Percentiles rank a stretch among this genome's conserved stretches.
phyloP scores from a whole-genome alignment of 1,140 invertebrate species.

The Onthophagus taurus region DNA sequence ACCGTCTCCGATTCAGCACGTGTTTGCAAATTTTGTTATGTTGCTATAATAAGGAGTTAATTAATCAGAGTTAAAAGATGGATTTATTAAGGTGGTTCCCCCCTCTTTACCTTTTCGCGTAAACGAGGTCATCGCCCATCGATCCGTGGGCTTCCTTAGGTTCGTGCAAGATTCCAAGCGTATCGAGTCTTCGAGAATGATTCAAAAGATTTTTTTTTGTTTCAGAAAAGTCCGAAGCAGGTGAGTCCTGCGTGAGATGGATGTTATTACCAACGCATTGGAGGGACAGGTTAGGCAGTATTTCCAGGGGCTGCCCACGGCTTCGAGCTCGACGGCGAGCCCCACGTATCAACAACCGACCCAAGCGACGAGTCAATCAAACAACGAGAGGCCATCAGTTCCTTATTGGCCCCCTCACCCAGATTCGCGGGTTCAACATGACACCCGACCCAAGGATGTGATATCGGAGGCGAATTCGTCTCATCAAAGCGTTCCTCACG shows the following conservation, averaged over 20 bases:
- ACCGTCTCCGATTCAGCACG: no score
- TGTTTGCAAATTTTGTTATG: no score
- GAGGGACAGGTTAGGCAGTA: slow-evolving; percentile 70
- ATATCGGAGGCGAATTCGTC: slow-evolving; percentile 24
- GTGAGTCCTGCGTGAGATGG: slow-evolving; percentile 51
- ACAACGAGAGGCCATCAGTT: slow-evolving; percentile 10
- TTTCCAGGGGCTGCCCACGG: slow-evolving; percentile 63
- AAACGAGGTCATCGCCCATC: no score
- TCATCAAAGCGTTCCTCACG: slow-evolving; percentile 8
- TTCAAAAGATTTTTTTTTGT: slow-evolving; percentile 19
- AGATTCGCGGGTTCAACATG: slow-evolving; percentile 10
- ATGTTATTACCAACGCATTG: slow-evolving; percentile 68
- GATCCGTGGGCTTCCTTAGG: no score
- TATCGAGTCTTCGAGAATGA: no score
- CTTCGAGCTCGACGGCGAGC: slow-evolving; percentile 42
- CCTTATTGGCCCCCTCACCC: slow-evolving; percentile 15
- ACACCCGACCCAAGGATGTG: slow-evolving; percentile 21
- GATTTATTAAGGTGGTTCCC: no score
- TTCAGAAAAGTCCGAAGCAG: slow-evolving; percentile 23
- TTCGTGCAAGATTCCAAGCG: no score
- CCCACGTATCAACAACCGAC: slow-evolving; percentile 16
- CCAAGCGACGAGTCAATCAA: slow-evolving; percentile 9
- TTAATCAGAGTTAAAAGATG: no score
- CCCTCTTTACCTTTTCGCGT: no score
- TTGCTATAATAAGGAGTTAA: no score